Evolutionary conservation across 1,140 invertebrate genomes (phyloP).

Genomic region (Chionoecetes opilio): DNA sequence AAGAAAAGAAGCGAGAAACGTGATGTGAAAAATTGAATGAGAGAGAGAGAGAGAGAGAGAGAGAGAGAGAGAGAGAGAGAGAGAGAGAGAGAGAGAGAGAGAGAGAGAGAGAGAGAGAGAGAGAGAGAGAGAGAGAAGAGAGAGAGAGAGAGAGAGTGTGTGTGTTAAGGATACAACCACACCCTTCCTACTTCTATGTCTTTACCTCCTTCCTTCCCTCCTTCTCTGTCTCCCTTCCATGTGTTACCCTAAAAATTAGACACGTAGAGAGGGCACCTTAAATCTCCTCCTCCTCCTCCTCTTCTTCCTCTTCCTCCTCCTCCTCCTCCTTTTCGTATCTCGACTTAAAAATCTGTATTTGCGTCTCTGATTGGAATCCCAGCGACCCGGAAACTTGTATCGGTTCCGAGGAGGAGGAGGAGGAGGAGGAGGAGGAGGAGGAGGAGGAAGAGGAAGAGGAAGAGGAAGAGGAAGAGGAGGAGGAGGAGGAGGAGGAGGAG

Average conservation of each 20-base stretch:
- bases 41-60: background rate
- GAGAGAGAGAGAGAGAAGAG: background rate
- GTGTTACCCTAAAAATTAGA: background rate
- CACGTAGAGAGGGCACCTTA: background rate
- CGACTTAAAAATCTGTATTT: conserved; percentile 22
- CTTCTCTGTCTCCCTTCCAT: background rate
- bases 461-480: background rate
- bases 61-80: background rate
- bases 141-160: background rate
- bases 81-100: conserved; percentile 12
- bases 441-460: background rate
- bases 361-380: conserved; percentile 4
- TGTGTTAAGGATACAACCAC: background rate
- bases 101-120: conserved; percentile 9
- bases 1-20: background rate
- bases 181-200: background rate
- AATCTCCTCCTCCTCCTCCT: conserved; percentile 5
- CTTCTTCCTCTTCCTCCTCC: background rate
- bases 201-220: background rate
- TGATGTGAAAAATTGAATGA: background rate
- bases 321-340: conserved; percentile 21
- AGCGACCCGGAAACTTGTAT: conserved; percentile 7
- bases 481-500: background rate
- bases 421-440: too few relatives aligned
- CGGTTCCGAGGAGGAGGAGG: background rate